Evolutionary conservation across 2,888 invertebrate species (phyloP), one percentile per base, ranked within the genome.

Genomic region (Oligia strigilis): DNA sequence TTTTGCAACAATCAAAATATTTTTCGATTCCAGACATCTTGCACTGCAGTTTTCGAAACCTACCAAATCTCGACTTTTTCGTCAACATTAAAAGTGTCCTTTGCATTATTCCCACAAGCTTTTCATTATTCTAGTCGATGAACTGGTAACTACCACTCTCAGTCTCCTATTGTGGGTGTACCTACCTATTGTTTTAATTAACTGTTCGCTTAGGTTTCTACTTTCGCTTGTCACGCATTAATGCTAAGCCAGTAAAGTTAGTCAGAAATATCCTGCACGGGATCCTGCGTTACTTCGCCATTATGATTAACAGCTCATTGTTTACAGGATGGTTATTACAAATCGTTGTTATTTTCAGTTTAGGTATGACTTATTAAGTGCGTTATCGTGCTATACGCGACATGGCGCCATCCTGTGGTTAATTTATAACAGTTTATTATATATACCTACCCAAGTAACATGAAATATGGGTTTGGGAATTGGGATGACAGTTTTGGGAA

Each of bases 201-300:
- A 29, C 29, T 29, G 29, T 29, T 46, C 49, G 19, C 43, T 69
- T 66, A 58, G 52, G 40, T 80, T 82, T 72, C 78, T 69, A 72
- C 73, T 88, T 87, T 85, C 77, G 36, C 77, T 75, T 64, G 17
- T 62, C 78, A 77, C 60, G 65, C 65, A 74, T 77, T 36, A 77
- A 58, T 67, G 40, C 49, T 72, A 78, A 62, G 29, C 64, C 29
- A 64, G 69, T 65, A 60, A 69, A 17, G 23, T 64, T 62, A 62
- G 67, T 78, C 55, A 43, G 29, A 75, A 49, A 55, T 1, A 46
- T 46, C 46, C 46, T 11, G 46, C 46, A 11, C 9, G 9, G 9
- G 23, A 69, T 65, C 43, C 62, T 73, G 60, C 46, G 43, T 75
- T 72, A 64, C 49, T 73, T 72, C 29, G 40, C 43, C 62, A 66